Percentiles rank a stretch among this genome's conserved stretches.
Evolutionary conservation across 1,140 invertebrate genomes (phyloP).

Genomic region (Globodera ellingtonae): DNA sequence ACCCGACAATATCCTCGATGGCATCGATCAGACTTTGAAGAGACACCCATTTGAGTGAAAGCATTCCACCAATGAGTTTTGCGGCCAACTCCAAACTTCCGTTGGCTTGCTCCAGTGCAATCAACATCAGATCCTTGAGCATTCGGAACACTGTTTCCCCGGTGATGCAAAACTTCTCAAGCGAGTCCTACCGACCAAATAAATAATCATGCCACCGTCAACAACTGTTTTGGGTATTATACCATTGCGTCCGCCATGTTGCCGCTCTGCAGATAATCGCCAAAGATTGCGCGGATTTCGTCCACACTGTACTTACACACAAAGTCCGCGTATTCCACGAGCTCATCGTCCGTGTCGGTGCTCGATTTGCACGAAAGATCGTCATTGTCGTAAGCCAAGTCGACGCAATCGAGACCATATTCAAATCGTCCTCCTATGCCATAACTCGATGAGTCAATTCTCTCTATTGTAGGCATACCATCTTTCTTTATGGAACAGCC

Average conservation of each 20-base stretch:
- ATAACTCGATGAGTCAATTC: constrained; percentile 23
- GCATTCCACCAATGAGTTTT: constrained; percentile 24
- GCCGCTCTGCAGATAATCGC: constrained; percentile 41
- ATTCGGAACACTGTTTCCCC: constrained; percentile 33
- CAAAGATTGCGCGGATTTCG: constrained; percentile 42
- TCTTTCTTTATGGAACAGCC: constrained; percentile 51
- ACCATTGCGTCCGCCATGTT: constrained; percentile 39
- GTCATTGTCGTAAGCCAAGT: constrained; percentile 48
- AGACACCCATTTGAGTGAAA: constrained; percentile 24
- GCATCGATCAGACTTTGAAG: constrained; percentile 16
- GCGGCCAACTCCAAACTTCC: constrained; percentile 30
- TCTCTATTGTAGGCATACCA: constrained; percentile 23
- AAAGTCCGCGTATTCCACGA: constrained; percentile 46
- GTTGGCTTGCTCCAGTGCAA: constrained; percentile 33
- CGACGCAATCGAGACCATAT: constrained; percentile 52
- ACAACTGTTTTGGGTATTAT: not conserved
- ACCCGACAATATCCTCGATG: constrained; percentile 44
- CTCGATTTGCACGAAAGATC: constrained; percentile 19
- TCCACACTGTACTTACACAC: constrained; percentile 47
- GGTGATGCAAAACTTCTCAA: constrained; percentile 38
- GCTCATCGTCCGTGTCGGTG: constrained; percentile 46
- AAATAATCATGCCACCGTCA: not conserved
- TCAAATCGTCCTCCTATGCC: constrained; percentile 46
- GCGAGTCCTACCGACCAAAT: constrained; percentile 22
- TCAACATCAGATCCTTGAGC: constrained; percentile 34